Evolutionary conservation across 2,888 invertebrate species (phyloP).

Genomic region (Iselma pallidipennis): DNA sequence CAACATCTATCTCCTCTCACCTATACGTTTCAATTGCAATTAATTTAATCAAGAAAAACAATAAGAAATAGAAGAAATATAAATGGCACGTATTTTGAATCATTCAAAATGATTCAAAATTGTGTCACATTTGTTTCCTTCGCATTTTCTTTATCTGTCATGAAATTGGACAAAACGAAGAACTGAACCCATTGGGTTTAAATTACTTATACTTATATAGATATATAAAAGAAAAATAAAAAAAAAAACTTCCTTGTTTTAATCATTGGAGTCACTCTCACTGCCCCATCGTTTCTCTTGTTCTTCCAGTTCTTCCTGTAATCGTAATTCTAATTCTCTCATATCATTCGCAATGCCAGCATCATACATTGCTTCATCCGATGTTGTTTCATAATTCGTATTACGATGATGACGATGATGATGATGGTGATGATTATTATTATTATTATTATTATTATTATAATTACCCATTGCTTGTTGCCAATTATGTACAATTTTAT

Average conservation of each 20-base stretch:
- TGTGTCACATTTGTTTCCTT: constrained; percentile 13
- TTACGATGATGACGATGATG: too few relatives aligned
- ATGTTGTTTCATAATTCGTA: constrained; percentile 35
- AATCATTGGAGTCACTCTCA: constrained; percentile 59
- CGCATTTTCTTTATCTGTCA: constrained; percentile 18
- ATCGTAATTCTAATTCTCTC: constrained; percentile 65
- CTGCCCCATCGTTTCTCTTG: constrained; percentile 66
- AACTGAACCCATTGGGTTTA: constrained; percentile 55
- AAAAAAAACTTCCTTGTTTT: too few relatives aligned
- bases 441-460: constrained; percentile 30
- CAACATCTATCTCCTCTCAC: background rate
- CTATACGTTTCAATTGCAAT: background rate
- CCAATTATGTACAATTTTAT: constrained; percentile 51
- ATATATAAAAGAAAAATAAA: too few relatives aligned
- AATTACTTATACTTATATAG: constrained; percentile 7
- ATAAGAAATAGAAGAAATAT: constrained; percentile 11
- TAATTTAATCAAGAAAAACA: constrained; percentile 10
- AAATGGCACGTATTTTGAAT: constrained; percentile 6
- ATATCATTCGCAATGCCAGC: constrained; percentile 70
- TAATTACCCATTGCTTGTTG: constrained; percentile 44
- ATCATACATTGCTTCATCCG: constrained; percentile 65
- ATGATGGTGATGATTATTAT: background rate
- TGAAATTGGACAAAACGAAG: constrained; percentile 24
- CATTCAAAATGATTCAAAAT: constrained; percentile 21
- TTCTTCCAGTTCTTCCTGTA: constrained; percentile 70